phyloP scores from a whole-genome alignment of 2,797 vertebrate genomes.

The Phoebastria nigripes region DNA sequence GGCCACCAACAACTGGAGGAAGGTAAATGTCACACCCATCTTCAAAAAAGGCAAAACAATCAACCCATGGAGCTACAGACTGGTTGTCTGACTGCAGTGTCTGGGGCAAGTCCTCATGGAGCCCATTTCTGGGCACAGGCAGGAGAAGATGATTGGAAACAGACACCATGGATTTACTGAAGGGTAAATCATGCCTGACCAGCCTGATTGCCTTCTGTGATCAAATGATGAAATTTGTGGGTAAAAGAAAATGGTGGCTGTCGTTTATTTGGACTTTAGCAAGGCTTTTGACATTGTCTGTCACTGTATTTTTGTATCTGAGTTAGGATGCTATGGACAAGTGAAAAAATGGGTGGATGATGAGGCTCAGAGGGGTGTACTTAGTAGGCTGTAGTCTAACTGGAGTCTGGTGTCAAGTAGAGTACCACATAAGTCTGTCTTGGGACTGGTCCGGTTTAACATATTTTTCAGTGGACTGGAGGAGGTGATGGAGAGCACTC shows the following conservation, averaged over 20 bases:
- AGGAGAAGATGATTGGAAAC: background rate
- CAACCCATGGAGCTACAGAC: background rate
- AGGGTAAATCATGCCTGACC: background rate
- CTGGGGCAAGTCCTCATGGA: background rate
- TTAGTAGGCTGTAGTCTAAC: background rate
- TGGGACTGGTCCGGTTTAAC: background rate
- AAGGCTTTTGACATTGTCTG: background rate
- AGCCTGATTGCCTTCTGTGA: background rate
- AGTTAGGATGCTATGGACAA: background rate
- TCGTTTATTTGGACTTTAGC: background rate
- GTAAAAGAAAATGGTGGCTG: background rate
- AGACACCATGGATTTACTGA: background rate
- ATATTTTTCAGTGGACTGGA: background rate
- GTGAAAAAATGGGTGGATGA: background rate
- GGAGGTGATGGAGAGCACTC: background rate
- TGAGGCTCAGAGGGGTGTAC: background rate
- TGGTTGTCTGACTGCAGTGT: background rate
- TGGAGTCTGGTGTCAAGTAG: background rate
- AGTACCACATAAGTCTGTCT: background rate
- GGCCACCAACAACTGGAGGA: background rate
- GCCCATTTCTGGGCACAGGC: background rate
- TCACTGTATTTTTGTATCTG: background rate
- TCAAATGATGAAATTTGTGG: background rate
- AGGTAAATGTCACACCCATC: background rate
- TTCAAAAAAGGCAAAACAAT: background rate